phyloP scores from a whole-genome alignment of 2,888 invertebrate species.

The Ophion ventricosus region DNA sequence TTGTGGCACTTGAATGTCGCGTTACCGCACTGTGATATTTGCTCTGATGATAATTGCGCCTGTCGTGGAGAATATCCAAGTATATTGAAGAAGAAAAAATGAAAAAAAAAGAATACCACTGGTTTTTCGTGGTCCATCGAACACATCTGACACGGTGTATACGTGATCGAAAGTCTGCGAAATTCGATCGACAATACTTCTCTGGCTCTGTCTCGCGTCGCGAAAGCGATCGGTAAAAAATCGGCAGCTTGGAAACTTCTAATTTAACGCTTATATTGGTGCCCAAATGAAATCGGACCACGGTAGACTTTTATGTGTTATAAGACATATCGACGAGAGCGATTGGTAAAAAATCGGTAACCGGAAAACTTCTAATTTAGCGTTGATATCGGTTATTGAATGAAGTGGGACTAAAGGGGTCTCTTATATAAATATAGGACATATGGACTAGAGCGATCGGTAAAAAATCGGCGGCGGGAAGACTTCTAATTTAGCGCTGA shows the following conservation, averaged over 20 bases:
- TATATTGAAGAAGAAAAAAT: conserved; percentile 6
- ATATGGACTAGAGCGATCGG: background rate
- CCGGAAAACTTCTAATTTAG: no score
- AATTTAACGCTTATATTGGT: no score
- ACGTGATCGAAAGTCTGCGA: conserved; percentile 40
- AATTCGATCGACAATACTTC: background rate
- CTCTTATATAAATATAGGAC: no score
- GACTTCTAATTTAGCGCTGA: no score
- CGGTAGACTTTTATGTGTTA: no score
- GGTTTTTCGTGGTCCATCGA: conserved; percentile 52
- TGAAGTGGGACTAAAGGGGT: no score
- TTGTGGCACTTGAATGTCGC: background rate
- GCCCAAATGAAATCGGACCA: no score
- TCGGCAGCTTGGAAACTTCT: background rate
- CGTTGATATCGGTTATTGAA: no score
- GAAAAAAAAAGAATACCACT: background rate
- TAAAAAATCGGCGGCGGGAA: background rate
- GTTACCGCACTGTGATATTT: conserved; percentile 3
- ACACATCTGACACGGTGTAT: conserved; percentile 1
- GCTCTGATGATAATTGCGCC: background rate
- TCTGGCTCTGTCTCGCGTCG: background rate
- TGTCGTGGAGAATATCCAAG: background rate
- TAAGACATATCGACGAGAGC: no score
- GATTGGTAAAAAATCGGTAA: background rate
- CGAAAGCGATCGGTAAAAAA: conserved; percentile 1